Evolutionary conservation across 1,140 invertebrate species (phyloP).

Genomic region (Atta colombica): DNA sequence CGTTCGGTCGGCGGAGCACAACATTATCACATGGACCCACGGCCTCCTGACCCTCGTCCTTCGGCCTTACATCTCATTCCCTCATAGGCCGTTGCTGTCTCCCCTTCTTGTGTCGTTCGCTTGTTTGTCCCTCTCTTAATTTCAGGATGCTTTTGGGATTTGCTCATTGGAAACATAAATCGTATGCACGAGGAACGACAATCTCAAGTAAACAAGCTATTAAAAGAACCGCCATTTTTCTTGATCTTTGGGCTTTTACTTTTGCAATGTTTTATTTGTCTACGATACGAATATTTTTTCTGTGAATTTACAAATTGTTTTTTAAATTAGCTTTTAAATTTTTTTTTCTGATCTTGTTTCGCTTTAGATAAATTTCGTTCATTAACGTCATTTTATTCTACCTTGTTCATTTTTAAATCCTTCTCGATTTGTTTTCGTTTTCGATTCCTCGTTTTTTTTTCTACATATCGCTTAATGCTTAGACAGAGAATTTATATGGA

Average conservation of each 20-base stretch:
- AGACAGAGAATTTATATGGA: constrained; percentile 59
- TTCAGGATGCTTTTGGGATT: constrained; percentile 57
- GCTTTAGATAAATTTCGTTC: background rate
- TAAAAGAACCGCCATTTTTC: constrained; percentile 48
- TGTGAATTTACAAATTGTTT: constrained; percentile 28
- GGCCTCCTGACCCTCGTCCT: constrained; percentile 60
- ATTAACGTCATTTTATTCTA: background rate
- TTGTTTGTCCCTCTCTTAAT: constrained; percentile 48
- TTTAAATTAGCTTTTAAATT: background rate
- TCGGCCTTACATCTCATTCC: constrained; percentile 35
- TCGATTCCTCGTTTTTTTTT: constrained; percentile 31
- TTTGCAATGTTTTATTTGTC: constrained; percentile 31
- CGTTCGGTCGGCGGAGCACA: constrained; percentile 73
- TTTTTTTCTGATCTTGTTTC: background rate
- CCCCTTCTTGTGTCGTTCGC: background rate
- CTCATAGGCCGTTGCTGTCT: background rate
- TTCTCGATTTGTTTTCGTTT: constrained; percentile 20
- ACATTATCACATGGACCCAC: constrained; percentile 75
- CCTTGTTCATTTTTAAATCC: background rate
- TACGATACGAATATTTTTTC: background rate
- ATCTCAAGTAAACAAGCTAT: constrained; percentile 50
- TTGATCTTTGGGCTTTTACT: constrained; percentile 21
- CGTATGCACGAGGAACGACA: constrained; percentile 44
- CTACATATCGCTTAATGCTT: constrained; percentile 49
- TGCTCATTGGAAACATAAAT: constrained; percentile 56